Percentiles rank a stretch among this genome's conserved stretches.
Evolutionary conservation across 2,113 vertebrate species (phyloP).

Genomic region (Corythaixoides concolor): DNA sequence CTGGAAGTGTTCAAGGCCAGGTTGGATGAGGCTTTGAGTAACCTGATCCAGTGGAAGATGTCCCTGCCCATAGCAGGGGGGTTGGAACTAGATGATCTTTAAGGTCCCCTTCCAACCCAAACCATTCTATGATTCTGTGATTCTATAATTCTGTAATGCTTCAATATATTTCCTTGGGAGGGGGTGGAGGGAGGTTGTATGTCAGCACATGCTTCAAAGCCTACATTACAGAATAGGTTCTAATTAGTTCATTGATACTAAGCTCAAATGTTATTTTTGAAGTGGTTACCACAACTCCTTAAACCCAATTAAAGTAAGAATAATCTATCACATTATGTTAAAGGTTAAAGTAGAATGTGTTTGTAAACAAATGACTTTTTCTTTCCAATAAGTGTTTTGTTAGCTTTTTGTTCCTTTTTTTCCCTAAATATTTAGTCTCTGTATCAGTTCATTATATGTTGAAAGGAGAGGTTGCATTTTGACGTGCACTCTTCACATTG

Average conservation of each 20-base stretch:
- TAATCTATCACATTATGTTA: not conserved
- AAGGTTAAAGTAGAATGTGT: not conserved
- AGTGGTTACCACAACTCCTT: not conserved
- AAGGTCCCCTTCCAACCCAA: too few relatives aligned
- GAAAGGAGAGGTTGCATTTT: not conserved
- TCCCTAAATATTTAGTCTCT: not conserved
- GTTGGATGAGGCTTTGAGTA: too few relatives aligned
- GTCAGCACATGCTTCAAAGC: not conserved
- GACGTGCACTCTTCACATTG: not conserved
- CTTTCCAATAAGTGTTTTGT: not conserved
- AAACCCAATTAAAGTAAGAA: not conserved
- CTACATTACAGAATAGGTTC: not conserved
- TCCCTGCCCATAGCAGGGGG: too few relatives aligned
- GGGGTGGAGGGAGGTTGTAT: accelerated
- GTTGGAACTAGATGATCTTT: too few relatives aligned
- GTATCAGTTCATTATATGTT: not conserved
- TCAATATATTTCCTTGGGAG: not conserved
- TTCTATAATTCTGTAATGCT: not conserved
- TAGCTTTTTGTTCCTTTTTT: not conserved
- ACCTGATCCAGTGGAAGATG: too few relatives aligned
- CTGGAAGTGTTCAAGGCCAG: too few relatives aligned
- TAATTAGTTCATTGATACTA: not conserved
- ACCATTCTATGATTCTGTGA: too few relatives aligned
- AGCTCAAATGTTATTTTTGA: not conserved
- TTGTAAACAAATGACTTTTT: not conserved